A percentile compares a stretch with the other conserved stretches of the same genome.
Conservation (phyloP, 2,113 vertebrate genomes). For the Papio anubis region DNA sequence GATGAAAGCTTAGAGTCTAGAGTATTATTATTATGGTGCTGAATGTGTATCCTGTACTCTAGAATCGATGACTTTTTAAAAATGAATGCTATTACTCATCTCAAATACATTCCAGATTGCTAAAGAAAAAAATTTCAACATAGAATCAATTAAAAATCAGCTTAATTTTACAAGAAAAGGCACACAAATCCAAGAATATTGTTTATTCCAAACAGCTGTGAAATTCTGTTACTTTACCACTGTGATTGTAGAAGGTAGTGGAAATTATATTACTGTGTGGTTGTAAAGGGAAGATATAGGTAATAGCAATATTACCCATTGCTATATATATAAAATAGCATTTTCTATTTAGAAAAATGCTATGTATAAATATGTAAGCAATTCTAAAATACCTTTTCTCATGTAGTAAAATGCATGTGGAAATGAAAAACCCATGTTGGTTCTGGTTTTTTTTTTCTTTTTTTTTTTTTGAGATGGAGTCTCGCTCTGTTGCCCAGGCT, state of each 20-base stretch:
- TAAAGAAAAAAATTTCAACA: background rate
- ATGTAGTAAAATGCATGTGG: background rate
- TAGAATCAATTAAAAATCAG: background rate
- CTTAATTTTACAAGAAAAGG: constrained; percentile 3
- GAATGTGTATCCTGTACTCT: constrained; percentile 28
- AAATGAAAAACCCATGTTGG: background rate
- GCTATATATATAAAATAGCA: too few relatives aligned
- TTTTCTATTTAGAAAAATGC: background rate
- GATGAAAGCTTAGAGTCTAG: constrained; percentile 54
- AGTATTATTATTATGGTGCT: constrained; percentile 40
- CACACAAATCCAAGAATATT: background rate
- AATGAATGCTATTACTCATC: background rate
- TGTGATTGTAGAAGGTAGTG: background rate
- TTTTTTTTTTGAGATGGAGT: too few relatives aligned
- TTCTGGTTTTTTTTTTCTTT: background rate
- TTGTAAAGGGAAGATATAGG: background rate
- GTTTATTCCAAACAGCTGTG: background rate
- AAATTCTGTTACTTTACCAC: constrained; percentile 41
- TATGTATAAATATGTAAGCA: background rate
- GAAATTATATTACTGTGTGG: background rate
- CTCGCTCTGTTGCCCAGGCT: too few relatives aligned
- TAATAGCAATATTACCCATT: background rate
- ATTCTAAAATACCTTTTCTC: background rate
- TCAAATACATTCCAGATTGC: constrained; percentile 2
- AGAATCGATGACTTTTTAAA: constrained; percentile 60